These are phyloP conservation scores for Spatulosminthurus flaviceps DNA, from an alignment of 2,888 invertebrate genomes.

Conservation along the genomic window DNA sequence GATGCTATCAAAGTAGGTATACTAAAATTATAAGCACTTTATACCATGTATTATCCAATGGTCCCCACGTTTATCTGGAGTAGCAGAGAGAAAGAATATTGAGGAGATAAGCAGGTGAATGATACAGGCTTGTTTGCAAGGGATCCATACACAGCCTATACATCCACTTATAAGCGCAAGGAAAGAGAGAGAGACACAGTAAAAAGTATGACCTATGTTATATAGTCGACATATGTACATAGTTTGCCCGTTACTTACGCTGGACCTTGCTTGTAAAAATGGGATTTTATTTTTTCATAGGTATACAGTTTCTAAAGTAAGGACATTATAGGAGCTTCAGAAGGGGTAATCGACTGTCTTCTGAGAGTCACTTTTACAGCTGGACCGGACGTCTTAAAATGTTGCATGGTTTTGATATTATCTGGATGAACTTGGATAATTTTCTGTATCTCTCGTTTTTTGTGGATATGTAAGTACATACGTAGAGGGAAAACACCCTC, in stretches of 20 bases:
- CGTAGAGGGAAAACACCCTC: not conserved
- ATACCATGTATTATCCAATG: too few relatives aligned
- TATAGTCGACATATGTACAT: too few relatives aligned
- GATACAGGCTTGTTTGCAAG: not conserved
- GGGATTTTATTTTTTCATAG: too few relatives aligned
- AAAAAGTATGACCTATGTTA: too few relatives aligned
- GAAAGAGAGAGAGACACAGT: not conserved
- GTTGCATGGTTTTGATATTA: constrained; percentile 53
- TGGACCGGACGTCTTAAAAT: constrained; percentile 52
- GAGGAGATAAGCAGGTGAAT: constrained; percentile 14
- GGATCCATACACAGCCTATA: not conserved
- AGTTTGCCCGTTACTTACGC: not conserved
- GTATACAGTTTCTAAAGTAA: too few relatives aligned
- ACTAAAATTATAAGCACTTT: too few relatives aligned
- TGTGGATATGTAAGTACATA: not conserved
- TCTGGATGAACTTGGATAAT: constrained; percentile 53
- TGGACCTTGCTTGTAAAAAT: too few relatives aligned
- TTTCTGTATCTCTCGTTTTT: constrained; percentile 33
- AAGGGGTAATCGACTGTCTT: not conserved
- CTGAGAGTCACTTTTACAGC: constrained; percentile 11
- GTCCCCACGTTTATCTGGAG: not conserved
- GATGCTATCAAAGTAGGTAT: too few relatives aligned
- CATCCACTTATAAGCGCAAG: not conserved
- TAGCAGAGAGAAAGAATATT: not conserved
- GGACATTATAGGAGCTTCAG: too few relatives aligned